Conservation (phyloP, 2,797 vertebrate species). For the Enteromius afrohamiltoni region DNA sequence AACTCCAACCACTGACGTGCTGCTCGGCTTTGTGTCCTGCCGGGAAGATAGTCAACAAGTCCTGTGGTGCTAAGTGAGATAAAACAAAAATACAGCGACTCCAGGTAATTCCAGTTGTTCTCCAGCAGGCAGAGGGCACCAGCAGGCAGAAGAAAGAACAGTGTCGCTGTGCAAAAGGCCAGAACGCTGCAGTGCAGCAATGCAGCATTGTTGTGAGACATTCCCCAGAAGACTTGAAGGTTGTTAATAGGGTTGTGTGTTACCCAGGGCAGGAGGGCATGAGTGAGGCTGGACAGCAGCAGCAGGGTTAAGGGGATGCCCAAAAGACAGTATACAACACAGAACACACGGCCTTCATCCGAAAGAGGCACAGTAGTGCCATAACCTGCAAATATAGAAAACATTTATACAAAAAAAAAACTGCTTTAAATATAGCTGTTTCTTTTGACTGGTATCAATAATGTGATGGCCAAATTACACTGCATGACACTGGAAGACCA, state of each 20-base stretch:
- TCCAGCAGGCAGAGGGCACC: constrained; percentile 71
- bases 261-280: constrained; percentile 70
- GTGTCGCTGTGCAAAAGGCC: constrained; percentile 53
- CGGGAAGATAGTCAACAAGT: constrained; percentile 75
- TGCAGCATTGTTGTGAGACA: constrained; percentile 59
- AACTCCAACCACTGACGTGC: constrained; percentile 74
- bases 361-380: constrained; percentile 79
- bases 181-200: constrained; percentile 66
- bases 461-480: neutral
- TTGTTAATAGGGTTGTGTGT: constrained; percentile 63
- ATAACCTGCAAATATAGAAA: constrained; percentile 71
- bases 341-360: constrained; percentile 77
- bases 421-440: too few relatives aligned
- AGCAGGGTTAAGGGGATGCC: constrained; percentile 81
- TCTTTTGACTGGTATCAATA: neutral
- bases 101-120: constrained; percentile 73
- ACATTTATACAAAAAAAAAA: too few relatives aligned
- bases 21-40: constrained; percentile 59
- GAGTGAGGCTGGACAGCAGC: constrained; percentile 71
- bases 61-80: constrained; percentile 82
- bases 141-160: constrained; percentile 78
- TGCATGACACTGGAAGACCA: neutral
- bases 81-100: constrained; percentile 84
- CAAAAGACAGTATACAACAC: constrained; percentile 74
- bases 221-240: constrained; percentile 68